Evolutionary conservation across 1,140 invertebrate genomes (phyloP), one percentile per base, ranked within the genome.

Genomic region (Triops cancriformis): DNA sequence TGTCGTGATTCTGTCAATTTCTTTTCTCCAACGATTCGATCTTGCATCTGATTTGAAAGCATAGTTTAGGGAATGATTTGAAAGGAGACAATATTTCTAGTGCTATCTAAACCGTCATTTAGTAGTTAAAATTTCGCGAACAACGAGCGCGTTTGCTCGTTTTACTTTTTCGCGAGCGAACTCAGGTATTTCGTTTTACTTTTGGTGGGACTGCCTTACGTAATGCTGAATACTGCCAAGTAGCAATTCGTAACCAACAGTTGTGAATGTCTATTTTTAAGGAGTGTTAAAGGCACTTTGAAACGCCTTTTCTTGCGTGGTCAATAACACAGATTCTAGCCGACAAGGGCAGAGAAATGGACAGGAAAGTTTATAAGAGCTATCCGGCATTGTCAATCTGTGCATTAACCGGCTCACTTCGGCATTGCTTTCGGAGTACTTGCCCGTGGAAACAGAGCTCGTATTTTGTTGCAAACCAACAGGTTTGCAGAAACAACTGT

Each of bases 361-460:
- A 10, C 87, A 95, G 80, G 94, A 95, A 85, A 93, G 94, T 82
- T 87, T 99, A 0, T 86, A 91, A 80, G 95, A 98, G 85, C 86
- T 99, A 74, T 91, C 94, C 73, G 86, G 88, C 0, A 88, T 99
- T 77, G 98, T 99, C 0, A 98, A 98, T 85, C 91, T 92, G 82
- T 99, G 98, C 85, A 93, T 99, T 83, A 99, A 99, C 80, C 87
- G 98, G 79, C 89, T 98, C 81, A 99, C 98, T 1, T 96, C 96
- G 82, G 91, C 91, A 73, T 88, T 99, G 37, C 86, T 99, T 0
- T 98, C 98, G 0, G 97, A 99, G 87, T 99, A 99, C 87, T 87
- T 99, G 73, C 98, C 98, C 0, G 91, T 98, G 9, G 98, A 98
- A 88, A 92, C 97, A 83, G 98, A 99, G 87, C 91, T 98, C 85